phyloP scores from a whole-genome alignment of 2,797 vertebrate genomes.

The Gallinago nigripennis region DNA sequence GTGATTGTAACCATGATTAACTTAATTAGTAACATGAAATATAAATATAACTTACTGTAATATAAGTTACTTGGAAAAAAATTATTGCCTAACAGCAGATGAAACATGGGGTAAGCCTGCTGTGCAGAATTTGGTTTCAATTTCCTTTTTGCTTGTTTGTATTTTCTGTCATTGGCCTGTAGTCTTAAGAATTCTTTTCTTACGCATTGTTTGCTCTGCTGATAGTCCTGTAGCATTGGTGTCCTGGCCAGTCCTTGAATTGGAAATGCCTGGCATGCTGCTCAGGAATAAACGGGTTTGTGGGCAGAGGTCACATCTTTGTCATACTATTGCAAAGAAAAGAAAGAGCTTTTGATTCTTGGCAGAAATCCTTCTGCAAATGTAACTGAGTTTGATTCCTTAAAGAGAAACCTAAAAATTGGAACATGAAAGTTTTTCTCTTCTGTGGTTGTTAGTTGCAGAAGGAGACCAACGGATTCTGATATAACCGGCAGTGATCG shows the following conservation, averaged over 20 bases:
- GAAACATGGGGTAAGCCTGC: neutral
- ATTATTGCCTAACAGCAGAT: neutral
- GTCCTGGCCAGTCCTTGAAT: neutral
- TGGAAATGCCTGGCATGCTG: neutral
- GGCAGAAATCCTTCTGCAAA: neutral
- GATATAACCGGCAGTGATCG: constrained; percentile 87
- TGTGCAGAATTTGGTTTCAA: neutral
- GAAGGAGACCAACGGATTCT: constrained; percentile 76
- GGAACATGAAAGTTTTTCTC: neutral
- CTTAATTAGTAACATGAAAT: neutral
- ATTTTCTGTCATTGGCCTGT: neutral
- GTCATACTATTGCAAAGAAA: neutral
- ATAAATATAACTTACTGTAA: neutral
- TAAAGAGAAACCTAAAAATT: neutral
- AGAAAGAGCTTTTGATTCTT: neutral
- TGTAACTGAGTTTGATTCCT: neutral
- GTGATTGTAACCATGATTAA: neutral
- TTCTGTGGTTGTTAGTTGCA: constrained; percentile 79
- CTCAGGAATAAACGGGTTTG: neutral
- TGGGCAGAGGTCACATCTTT: neutral
- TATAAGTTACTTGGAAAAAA: neutral
- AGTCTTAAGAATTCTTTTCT: neutral
- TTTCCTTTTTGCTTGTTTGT: neutral
- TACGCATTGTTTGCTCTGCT: neutral
- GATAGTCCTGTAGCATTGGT: neutral